A percentile compares a stretch with the other conserved stretches of the same genome.
Evolutionary conservation across 2,113 vertebrate genomes (phyloP).

Genomic region (Alethe castanea): DNA sequence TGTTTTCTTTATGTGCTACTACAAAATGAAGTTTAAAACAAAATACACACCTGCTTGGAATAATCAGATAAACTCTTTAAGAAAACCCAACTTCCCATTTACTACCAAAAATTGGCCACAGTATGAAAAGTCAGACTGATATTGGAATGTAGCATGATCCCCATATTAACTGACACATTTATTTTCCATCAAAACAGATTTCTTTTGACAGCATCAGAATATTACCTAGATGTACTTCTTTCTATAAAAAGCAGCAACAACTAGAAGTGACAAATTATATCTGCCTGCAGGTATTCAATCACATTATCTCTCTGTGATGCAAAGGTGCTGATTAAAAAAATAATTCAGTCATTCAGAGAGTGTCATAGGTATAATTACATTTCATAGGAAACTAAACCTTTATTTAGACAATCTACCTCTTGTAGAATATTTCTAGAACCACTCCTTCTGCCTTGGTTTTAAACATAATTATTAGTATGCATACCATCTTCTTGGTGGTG

Average conservation of each 20-base stretch:
- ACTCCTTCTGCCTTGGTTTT: background rate
- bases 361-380: background rate
- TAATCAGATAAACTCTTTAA: background rate
- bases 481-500: background rate
- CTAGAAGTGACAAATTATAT: background rate
- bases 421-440: background rate
- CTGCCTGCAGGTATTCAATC: background rate
- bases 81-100: background rate
- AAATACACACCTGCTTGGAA: background rate
- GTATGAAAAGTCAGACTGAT: background rate
- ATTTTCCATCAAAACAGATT: background rate
- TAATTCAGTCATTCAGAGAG: background rate
- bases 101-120: background rate
- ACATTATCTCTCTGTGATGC: background rate
- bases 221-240: background rate
- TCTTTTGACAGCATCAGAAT: background rate
- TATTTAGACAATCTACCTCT: background rate
- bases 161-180: background rate
- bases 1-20: background rate
- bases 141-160: background rate
- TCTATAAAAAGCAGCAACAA: background rate
- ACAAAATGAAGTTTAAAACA: background rate
- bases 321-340: slow-evolving; percentile 6
- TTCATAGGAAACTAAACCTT: background rate
- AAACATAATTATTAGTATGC: background rate